phyloP scores from a whole-genome alignment of 2,888 invertebrate species.

The Therioaphis trifolii region DNA sequence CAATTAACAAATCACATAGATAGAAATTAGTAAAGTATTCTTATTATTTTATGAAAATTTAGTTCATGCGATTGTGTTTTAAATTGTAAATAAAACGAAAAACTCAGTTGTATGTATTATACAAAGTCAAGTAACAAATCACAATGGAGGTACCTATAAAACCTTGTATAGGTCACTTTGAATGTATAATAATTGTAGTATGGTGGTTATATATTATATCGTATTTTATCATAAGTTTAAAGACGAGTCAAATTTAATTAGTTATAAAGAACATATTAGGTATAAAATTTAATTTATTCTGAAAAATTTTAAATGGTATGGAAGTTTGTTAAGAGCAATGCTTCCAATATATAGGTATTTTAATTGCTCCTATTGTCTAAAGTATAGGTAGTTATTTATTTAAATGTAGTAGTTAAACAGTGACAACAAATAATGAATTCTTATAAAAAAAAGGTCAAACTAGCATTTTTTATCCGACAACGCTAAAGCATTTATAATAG shows the following conservation, averaged over 20 bases:
- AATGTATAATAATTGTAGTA: too few relatives aligned
- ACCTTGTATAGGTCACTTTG: too few relatives aligned
- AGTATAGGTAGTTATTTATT: neutral
- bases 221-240: constrained; percentile 3
- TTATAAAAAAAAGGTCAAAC: constrained; percentile 32
- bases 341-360: neutral
- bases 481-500: neutral
- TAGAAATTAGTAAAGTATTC: too few relatives aligned
- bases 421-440: constrained; percentile 1
- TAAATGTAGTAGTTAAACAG: neutral
- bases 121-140: too few relatives aligned
- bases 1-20: too few relatives aligned
- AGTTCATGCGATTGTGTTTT: too few relatives aligned
- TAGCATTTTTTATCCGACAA: neutral
- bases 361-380: neutral
- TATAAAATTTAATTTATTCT: constrained; percentile 16
- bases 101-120: neutral
- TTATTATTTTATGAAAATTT: too few relatives aligned
- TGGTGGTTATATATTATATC: neutral
- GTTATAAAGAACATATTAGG: neutral
- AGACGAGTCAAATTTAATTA: neutral
- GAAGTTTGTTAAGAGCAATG: constrained; percentile 2
- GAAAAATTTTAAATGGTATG: neutral
- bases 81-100: too few relatives aligned
- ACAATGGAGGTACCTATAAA: too few relatives aligned